Evolutionary conservation across 2,113 vertebrate genomes (phyloP).

Genomic region (Corvus cornix): DNA sequence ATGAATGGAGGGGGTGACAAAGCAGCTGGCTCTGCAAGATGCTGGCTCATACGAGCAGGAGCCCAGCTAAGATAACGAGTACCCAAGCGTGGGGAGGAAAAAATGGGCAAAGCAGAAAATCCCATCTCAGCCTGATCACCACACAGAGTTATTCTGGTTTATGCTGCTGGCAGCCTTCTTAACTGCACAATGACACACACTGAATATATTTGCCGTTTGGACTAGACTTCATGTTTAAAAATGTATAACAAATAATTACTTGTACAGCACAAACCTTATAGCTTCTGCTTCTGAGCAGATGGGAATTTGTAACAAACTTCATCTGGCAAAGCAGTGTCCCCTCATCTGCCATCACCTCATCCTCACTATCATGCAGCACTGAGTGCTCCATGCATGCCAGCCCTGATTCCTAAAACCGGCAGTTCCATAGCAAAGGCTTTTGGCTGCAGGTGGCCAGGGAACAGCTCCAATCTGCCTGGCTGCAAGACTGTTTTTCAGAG

Average conservation of each 20-base stretch:
- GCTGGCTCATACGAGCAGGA: neutral
- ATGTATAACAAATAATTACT: conserved; percentile 43
- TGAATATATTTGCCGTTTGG: conserved; percentile 19
- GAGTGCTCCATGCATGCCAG: neutral
- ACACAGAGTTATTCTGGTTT: neutral
- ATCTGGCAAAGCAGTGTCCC: conserved; percentile 16
- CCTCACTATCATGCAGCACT: neutral
- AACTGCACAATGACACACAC: neutral
- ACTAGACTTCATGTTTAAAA: conserved; percentile 19
- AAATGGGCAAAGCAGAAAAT: neutral
- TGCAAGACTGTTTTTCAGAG: neutral
- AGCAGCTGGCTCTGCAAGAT: neutral
- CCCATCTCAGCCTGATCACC: neutral
- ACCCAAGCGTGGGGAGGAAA: neutral
- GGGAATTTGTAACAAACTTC: conserved; percentile 32
- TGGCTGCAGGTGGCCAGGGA: neutral
- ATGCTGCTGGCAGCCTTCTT: conserved; percentile 17
- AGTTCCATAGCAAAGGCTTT: neutral
- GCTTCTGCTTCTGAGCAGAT: conserved; percentile 35
- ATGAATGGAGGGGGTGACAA: neutral
- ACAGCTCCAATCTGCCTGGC: neutral
- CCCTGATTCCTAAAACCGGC: neutral
- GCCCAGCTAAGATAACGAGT: neutral
- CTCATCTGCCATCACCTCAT: conserved; percentile 4
- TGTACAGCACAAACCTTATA: conserved; percentile 27